Evolutionary conservation across 2,113 vertebrate genomes (phyloP).

Genomic region (pig (Sus scrofa)): DNA sequence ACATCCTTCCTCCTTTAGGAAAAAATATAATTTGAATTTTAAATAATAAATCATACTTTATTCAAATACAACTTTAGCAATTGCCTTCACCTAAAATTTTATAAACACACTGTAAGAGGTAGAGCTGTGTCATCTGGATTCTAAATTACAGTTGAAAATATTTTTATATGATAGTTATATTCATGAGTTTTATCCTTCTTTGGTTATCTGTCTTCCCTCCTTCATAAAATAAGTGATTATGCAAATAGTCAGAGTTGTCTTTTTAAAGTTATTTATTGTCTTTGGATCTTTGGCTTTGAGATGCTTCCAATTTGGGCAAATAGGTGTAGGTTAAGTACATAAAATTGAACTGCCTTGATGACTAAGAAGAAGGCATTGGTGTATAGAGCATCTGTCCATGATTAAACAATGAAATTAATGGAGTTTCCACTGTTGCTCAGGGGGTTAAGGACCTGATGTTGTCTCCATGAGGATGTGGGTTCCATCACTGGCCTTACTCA

Average conservation of each 20-base stretch:
- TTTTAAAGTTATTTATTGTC: neutral
- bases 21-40: neutral
- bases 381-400: neutral
- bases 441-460: no score
- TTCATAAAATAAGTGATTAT: neutral
- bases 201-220: neutral
- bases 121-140: neutral
- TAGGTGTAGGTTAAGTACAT: neutral
- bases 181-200: neutral
- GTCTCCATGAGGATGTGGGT: no score
- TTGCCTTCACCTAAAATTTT: neutral
- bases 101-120: neutral
- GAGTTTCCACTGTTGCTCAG: no score
- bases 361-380: neutral
- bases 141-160: neutral
- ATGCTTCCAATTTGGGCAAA: neutral
- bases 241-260: neutral
- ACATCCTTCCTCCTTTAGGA: neutral
- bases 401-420: neutral
- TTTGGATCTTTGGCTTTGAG: neutral
- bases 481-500: no score
- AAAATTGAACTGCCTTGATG: neutral
- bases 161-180: neutral
- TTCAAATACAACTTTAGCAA: neutral
- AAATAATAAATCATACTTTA: neutral